A percentile compares a stretch with the other conserved stretches of the same genome.
phyloP scores from a whole-genome alignment of 2,113 vertebrate species.

The Colossoma macropomum region DNA sequence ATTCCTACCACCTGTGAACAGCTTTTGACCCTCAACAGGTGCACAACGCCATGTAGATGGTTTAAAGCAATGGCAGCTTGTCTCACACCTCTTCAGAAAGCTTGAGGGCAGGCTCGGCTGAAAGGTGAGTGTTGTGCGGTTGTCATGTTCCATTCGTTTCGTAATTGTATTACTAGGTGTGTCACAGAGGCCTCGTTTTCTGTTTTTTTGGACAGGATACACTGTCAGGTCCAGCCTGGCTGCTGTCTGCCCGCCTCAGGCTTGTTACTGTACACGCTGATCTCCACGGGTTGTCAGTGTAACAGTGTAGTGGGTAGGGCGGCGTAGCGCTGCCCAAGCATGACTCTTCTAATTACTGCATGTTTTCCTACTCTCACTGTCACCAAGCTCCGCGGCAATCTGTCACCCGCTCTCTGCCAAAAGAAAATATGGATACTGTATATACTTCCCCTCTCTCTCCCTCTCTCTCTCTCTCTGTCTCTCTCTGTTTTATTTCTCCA shows the following conservation, averaged over 20 bases:
- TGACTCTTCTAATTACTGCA: constrained; percentile 54
- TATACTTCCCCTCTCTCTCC: not conserved
- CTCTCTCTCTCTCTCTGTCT: not conserved
- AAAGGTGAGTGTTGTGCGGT: not conserved
- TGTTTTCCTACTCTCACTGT: constrained; percentile 38
- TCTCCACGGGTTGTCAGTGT: constrained; percentile 34
- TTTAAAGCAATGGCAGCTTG: constrained; percentile 27
- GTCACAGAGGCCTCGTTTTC: constrained; percentile 7
- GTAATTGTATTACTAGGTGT: constrained; percentile 18
- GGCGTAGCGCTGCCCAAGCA: constrained; percentile 12
- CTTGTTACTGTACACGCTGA: constrained; percentile 19
- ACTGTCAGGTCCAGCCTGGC: constrained; percentile 20
- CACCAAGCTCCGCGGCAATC: constrained; percentile 38
- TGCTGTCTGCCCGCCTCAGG: constrained; percentile 43
- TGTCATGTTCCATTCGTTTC: constrained; percentile 32
- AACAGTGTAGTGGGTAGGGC: constrained; percentile 21
- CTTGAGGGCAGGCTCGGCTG: constrained; percentile 14
- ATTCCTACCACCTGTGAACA: not conserved
- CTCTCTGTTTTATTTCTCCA: not conserved
- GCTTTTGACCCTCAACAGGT: constrained; percentile 27
- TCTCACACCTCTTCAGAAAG: constrained; percentile 5
- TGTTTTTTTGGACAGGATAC: constrained; percentile 40
- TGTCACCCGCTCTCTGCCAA: constrained; percentile 49
- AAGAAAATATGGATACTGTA: constrained; percentile 31
- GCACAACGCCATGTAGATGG: not conserved